phyloP scores from a whole-genome alignment of 1,140 invertebrate species.

The Drosophila ercepeae region DNA sequence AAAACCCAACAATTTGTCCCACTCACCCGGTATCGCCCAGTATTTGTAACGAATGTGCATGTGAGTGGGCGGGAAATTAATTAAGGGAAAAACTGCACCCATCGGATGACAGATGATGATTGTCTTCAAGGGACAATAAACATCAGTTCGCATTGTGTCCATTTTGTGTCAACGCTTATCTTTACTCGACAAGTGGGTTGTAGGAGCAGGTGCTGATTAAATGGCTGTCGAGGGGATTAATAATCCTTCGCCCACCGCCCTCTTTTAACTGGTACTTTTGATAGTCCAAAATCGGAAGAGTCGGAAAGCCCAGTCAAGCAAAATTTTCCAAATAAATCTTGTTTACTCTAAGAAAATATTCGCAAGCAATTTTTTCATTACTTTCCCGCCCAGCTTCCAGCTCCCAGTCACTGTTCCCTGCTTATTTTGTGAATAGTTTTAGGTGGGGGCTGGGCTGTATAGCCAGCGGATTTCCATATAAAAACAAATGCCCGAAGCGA shows the following conservation, averaged over 20 bases:
- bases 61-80: conserved; percentile 35
- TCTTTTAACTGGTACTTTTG: not conserved
- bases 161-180: conserved; percentile 18
- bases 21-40: not conserved
- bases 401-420: conserved; percentile 11
- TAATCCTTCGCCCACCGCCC: not conserved
- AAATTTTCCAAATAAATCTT: conserved; percentile 61
- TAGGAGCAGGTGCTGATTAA: conserved; percentile 26
- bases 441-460: not conserved
- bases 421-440: conserved; percentile 70
- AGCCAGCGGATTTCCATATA: conserved; percentile 32
- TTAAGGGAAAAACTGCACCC: conserved; percentile 32
- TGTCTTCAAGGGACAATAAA: conserved; percentile 42
- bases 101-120: conserved; percentile 47
- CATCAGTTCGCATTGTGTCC: conserved; percentile 24
- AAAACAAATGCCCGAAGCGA: conserved; percentile 60
- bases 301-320: conserved; percentile 9
- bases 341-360: conserved; percentile 62
- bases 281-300: not conserved
- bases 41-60: conserved; percentile 1
- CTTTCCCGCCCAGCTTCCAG: not conserved
- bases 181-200: not conserved
- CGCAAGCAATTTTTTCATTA: conserved; percentile 70
- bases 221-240: conserved; percentile 25
- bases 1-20: conserved; percentile 24